phyloP scores from a whole-genome alignment of 2,888 invertebrate genomes.

The Lapara coniferarum region DNA sequence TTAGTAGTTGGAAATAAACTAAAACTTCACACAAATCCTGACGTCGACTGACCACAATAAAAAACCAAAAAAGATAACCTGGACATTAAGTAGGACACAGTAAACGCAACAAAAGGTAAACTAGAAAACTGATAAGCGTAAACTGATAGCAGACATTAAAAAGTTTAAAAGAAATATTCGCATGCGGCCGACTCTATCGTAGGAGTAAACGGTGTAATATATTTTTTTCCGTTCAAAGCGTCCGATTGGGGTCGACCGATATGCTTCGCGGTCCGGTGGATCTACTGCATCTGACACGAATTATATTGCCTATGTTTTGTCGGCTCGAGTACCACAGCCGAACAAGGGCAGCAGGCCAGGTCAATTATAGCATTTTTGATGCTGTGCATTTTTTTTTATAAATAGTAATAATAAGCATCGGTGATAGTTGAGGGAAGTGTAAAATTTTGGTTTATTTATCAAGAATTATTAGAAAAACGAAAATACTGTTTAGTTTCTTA shows the following conservation, averaged over 20 bases:
- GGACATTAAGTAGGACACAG: background rate
- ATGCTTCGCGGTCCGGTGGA: slow-evolving; percentile 49
- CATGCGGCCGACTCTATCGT: slow-evolving; percentile 11
- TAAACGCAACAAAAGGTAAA: slow-evolving; percentile 3
- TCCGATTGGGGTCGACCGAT: slow-evolving; percentile 53
- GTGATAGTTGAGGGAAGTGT: too few species aligned
- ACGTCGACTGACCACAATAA: background rate
- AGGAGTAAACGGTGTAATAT: slow-evolving; percentile 38
- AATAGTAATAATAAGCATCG: too few species aligned
- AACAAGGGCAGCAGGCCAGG: too few species aligned
- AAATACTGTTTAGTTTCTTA: too few species aligned
- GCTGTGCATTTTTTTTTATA: background rate
- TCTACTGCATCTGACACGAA: slow-evolving; percentile 58
- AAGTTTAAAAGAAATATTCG: slow-evolving; percentile 17
- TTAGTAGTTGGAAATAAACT: background rate
- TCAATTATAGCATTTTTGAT: background rate
- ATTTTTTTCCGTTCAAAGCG: slow-evolving; percentile 41
- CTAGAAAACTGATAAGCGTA: slow-evolving; percentile 5
- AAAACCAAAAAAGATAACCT: slow-evolving; percentile 1
- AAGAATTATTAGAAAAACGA: too few species aligned
- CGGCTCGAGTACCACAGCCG: slow-evolving; percentile 11
- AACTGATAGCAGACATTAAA: slow-evolving; percentile 10
- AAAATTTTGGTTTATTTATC: too few species aligned
- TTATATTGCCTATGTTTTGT: slow-evolving; percentile 30
- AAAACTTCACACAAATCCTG: slow-evolving; percentile 2